Evolutionary conservation across 2,888 invertebrate genomes (phyloP).

Genomic region (Meteorus colon): DNA sequence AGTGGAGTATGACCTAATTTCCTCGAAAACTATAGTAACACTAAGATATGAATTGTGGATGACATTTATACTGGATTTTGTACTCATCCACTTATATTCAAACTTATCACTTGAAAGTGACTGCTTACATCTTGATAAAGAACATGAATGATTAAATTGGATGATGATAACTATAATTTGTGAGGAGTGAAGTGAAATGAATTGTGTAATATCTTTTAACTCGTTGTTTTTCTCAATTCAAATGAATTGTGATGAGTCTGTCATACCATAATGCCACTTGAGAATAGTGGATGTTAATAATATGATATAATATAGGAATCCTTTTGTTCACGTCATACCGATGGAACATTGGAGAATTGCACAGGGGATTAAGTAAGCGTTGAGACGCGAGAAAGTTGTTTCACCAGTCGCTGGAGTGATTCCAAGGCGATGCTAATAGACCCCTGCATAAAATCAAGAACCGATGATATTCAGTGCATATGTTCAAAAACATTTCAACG

Average conservation of each 20-base stretch:
- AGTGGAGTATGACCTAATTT: conserved; percentile 3
- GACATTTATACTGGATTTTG: background rate
- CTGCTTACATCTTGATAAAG: background rate
- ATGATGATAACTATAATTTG: background rate
- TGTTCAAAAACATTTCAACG: background rate
- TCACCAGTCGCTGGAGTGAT: conserved; percentile 47
- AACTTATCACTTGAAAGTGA: background rate
- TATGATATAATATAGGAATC: conserved; percentile 35
- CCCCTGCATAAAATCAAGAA: background rate
- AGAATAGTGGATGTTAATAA: background rate
- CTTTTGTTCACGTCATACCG: conserved; percentile 32
- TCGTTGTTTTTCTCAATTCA: background rate
- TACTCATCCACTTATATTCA: background rate
- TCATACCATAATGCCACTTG: background rate
- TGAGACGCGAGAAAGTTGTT: conserved; percentile 53
- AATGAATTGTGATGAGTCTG: background rate
- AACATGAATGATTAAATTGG: background rate
- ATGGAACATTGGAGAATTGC: conserved; percentile 40
- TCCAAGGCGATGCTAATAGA: conserved; percentile 27
- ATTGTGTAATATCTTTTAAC: background rate
- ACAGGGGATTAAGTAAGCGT: conserved; percentile 53
- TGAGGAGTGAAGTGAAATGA: background rate
- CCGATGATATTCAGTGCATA: background rate
- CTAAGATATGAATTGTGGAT: background rate
- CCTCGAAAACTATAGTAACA: background rate